Percentiles rank a stretch among this genome's conserved stretches.
These are phyloP conservation scores for Drosophila quinaria DNA, from an alignment of 2,888 invertebrate genomes.

Conservation along the genomic window DNA sequence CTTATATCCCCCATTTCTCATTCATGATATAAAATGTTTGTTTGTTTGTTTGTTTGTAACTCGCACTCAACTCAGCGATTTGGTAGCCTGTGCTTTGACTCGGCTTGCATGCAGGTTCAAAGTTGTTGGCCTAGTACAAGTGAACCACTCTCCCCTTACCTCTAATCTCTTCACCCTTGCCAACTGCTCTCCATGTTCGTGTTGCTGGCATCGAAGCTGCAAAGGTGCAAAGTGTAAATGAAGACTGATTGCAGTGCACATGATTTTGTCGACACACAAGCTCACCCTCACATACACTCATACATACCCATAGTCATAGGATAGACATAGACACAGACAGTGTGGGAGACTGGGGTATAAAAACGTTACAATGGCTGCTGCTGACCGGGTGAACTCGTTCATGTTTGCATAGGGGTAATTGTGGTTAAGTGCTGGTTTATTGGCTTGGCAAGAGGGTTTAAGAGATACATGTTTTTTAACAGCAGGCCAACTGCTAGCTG, in stretches of 20 bases:
- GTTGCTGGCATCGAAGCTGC: conserved; percentile 54
- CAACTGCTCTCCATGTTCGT: conserved; percentile 53
- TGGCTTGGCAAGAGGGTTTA: conserved; percentile 78
- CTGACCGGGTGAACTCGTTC: conserved; percentile 49
- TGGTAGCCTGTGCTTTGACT: conserved; percentile 26
- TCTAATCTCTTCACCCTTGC: neutral
- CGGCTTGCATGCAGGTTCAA: conserved; percentile 71
- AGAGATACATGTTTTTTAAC: conserved; percentile 69
- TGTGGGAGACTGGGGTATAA: conserved; percentile 47
- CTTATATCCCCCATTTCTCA: neutral
- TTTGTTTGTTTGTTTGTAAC: conserved; percentile 46
- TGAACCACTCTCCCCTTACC: neutral
- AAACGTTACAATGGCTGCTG: conserved; percentile 63
- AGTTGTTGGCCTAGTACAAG: conserved; percentile 58
- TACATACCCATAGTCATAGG: too few species aligned
- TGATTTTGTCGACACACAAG: conserved; percentile 64
- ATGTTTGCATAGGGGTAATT: conserved; percentile 80
- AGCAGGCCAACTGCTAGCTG: conserved; percentile 42
- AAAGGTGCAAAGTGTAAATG: conserved; percentile 80
- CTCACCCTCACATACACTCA: conserved; percentile 20
- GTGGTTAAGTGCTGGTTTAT: conserved; percentile 83
- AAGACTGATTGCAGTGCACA: conserved; percentile 83
- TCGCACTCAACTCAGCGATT: conserved; percentile 44
- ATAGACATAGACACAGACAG: conserved; percentile 14
- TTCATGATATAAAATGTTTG: conserved; percentile 39